These are phyloP conservation scores for Leucania comma DNA, from an alignment of 2,888 invertebrate genomes.

Conservation along the genomic window DNA sequence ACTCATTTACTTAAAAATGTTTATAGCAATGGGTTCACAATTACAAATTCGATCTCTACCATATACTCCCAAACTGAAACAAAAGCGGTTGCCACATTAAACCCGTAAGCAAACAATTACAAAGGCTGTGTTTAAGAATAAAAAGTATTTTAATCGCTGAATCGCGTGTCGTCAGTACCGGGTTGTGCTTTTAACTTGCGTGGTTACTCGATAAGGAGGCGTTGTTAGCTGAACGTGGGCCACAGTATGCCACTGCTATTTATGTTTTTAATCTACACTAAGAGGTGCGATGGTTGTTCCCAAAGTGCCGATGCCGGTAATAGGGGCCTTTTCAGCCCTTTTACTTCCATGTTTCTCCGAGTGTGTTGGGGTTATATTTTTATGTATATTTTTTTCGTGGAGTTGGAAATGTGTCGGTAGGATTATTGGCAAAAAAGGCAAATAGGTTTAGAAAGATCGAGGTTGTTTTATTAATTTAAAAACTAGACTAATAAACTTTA, in stretches of 20 bases:
- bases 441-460: background rate
- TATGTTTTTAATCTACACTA: conserved; percentile 84
- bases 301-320: conserved; percentile 70
- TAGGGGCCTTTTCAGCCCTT: conserved; percentile 61
- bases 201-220: conserved; percentile 78
- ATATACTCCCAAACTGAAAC: conserved; percentile 17
- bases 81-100: conserved; percentile 53
- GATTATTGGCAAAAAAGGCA: background rate
- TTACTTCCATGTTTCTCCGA: conserved; percentile 49
- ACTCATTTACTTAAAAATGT: no score
- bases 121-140: conserved; percentile 79
- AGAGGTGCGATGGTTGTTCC: conserved; percentile 76
- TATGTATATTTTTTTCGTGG: conserved; percentile 10
- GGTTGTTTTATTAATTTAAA: conserved; percentile 25
- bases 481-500: conserved; percentile 41
- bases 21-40: no score
- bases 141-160: conserved; percentile 81
- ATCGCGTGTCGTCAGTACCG: conserved; percentile 82
- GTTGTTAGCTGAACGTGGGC: conserved; percentile 62
- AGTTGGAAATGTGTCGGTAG: background rate
- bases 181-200: conserved; percentile 77
- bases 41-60: background rate
- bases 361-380: conserved; percentile 19
- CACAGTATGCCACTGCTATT: conserved; percentile 69
- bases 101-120: conserved; percentile 78